Evolutionary conservation across 2,113 vertebrate genomes (phyloP).

Genomic region (Ptilonorhynchus violaceus): DNA sequence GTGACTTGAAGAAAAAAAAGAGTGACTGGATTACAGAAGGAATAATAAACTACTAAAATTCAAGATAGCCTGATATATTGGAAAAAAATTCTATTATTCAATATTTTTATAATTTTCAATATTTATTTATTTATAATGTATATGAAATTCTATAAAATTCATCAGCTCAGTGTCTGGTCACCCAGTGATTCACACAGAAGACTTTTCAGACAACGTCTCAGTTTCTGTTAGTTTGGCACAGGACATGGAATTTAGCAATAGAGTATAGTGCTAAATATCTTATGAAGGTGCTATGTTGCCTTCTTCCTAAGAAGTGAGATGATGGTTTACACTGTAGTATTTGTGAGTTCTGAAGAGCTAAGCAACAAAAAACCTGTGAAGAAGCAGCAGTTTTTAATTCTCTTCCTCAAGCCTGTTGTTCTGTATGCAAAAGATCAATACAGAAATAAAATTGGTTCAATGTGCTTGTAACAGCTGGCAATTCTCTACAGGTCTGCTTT

Average conservation of each 20-base stretch:
- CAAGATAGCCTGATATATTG: not conserved
- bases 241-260: not conserved
- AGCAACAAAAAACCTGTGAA: not conserved
- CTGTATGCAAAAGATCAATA: not conserved
- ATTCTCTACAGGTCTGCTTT: not conserved
- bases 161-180: not conserved
- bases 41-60: not conserved
- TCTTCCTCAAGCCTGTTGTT: not conserved
- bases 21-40: not conserved
- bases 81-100: not conserved
- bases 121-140: not conserved
- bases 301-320: not conserved
- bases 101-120: not conserved
- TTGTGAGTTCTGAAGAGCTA: not conserved
- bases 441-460: not conserved
- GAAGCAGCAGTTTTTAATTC: not conserved
- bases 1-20: not conserved
- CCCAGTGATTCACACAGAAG: not conserved
- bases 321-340: not conserved
- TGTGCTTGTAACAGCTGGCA: not conserved
- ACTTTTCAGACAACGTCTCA: not conserved
- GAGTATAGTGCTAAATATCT: not conserved
- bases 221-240: not conserved
- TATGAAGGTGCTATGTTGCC: not conserved
- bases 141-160: not conserved